Base-by-base conservation (phyloP, 2,113 vertebrate genomes). In the Psephotus haematonotus region DNA sequence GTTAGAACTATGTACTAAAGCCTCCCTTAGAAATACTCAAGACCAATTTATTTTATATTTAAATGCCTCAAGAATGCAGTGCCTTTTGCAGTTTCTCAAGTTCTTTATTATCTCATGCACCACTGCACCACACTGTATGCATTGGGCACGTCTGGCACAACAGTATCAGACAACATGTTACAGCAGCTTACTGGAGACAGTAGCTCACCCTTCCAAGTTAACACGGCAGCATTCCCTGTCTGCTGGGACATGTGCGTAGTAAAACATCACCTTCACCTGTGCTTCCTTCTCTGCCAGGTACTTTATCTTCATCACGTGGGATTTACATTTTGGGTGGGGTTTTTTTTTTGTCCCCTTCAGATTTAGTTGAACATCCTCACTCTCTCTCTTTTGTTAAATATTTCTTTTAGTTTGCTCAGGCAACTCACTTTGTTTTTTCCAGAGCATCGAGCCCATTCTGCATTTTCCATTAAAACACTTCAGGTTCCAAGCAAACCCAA, bases 401-500 rank as follows among this genome's bases (percentile, higher is more conserved):
- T 57, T 57, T 68, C 37, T 59, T 83, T 65, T 13, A 80, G n/a
- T 50, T 37, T 77, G 37, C 50, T 77, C 59, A 77, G 39, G 63
- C 63, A 77, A 86, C 35, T 86, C 20, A 20, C 27, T 86, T 72
- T 82, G 35, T 15, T 94, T 88, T 81, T 63, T 88, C 47, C 0
- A 0, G 17, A 74, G 18, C 68, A 88, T 5, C 2, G 0, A 83
- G 47, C 17, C 68, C n/a, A 69, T 71, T 69, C 72, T 78, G 72
- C 80, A 20, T 91, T 97, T 94, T 87, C 78, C 74, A 91, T 86
- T 86, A 89, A 91, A 84, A 92, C 29, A 13, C 11, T 68, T 71
- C 24, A 88, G 44, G 68, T 95, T 90, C 84, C 76, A 43, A 85
- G 41, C 37, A 91, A 95, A 94, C 90, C 82, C 93, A 96, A 95